Evolutionary conservation across 2,113 vertebrate genomes (phyloP).

Genomic region (Apteryx mantelli): DNA sequence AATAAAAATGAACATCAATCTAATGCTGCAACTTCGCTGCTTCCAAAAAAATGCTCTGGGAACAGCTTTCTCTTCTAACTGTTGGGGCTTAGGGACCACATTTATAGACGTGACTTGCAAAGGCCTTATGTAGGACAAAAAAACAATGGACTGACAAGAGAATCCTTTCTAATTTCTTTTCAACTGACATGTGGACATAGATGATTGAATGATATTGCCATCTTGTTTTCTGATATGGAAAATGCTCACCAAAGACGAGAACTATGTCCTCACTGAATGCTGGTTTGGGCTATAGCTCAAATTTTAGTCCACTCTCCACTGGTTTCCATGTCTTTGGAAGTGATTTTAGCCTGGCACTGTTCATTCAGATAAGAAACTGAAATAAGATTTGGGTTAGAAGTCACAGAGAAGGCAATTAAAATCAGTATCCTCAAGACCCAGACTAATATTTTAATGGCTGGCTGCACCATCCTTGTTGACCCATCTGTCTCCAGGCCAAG

Average conservation of each 20-base stretch:
- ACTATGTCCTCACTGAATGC: neutral
- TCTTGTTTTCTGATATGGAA: neutral
- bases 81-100: neutral
- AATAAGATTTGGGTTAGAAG: neutral
- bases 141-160: neutral
- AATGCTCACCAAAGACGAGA: neutral
- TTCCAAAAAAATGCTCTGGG: neutral
- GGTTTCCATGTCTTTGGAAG: neutral
- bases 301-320: neutral
- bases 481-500: neutral
- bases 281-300: neutral
- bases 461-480: neutral
- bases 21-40: constrained; percentile 19
- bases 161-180: neutral
- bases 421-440: neutral
- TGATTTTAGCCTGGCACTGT: neutral
- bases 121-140: neutral
- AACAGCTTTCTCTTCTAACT: neutral
- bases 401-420: neutral
- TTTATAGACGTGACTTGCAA: neutral
- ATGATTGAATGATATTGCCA: neutral
- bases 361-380: neutral
- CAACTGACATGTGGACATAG: fast-evolving
- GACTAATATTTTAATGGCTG: neutral
- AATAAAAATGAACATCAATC: constrained; percentile 21